Evolutionary conservation across 2,797 vertebrate species (phyloP).

Genomic region (Rhinoraja longicauda): DNA sequence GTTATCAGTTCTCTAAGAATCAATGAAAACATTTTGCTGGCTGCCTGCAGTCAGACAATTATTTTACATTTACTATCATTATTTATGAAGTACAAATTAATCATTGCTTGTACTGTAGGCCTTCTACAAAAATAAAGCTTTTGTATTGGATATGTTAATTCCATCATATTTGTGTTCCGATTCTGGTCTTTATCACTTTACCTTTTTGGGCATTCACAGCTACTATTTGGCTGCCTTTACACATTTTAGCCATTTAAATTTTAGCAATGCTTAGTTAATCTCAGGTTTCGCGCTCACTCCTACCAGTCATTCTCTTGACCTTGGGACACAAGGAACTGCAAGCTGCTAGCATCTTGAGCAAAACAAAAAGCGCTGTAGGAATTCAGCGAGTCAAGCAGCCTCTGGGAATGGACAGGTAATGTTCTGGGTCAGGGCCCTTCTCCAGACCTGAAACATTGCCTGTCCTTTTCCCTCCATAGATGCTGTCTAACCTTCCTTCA

Average conservation of each 20-base stretch:
- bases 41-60: background rate
- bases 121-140: background rate
- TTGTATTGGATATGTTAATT: background rate
- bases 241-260: background rate
- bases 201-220: background rate
- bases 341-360: no score
- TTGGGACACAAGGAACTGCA: no score
- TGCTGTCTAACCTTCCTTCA: no score
- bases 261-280: background rate
- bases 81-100: background rate
- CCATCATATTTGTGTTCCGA: background rate
- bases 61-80: background rate
- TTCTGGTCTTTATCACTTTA: background rate
- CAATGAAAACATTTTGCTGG: background rate
- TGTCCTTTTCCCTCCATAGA: no score
- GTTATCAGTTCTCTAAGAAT: no score
- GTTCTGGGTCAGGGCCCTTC: no score
- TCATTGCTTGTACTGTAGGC: background rate
- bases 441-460: no score
- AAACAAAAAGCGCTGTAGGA: no score
- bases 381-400: no score
- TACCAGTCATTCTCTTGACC: background rate
- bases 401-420: no score
- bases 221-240: background rate
- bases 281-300: background rate